Evolutionary conservation across 2,113 vertebrate genomes (phyloP).

Genomic region (Cephalopholis sonnerati): DNA sequence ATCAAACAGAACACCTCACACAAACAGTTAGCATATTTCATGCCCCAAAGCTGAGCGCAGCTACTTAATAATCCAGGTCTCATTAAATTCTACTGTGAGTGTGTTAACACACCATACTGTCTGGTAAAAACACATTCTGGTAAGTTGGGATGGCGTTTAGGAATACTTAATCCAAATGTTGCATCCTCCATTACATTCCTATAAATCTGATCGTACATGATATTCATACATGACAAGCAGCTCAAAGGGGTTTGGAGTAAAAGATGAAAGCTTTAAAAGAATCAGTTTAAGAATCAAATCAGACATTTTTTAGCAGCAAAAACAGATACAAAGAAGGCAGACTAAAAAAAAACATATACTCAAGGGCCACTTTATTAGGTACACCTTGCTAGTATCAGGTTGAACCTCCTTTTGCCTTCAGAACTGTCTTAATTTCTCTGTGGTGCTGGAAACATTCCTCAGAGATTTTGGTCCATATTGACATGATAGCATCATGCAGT

Average conservation of each 20-base stretch:
- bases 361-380: too few species aligned
- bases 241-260: not conserved
- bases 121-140: conserved; percentile 20
- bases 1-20: conserved; percentile 52
- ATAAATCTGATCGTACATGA: not conserved
- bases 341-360: not conserved
- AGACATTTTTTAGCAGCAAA: not conserved
- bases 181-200: not conserved
- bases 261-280: not conserved
- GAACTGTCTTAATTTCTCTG: too few species aligned
- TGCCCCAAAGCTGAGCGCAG: conserved; percentile 47
- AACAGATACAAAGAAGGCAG: not conserved
- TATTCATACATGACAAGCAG: not conserved
- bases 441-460: too few species aligned
- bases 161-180: conserved; percentile 6
- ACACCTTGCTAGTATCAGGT: too few species aligned
- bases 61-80: conserved; percentile 63
- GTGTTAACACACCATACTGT: conserved; percentile 5
- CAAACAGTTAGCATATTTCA: conserved; percentile 56
- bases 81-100: conserved; percentile 45
- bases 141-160: not conserved
- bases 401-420: too few species aligned
- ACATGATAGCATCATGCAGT: too few species aligned
- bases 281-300: too few species aligned
- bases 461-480: too few species aligned